A percentile compares a stretch with the other conserved stretches of the same genome.
Evolutionary conservation across 1,140 invertebrate genomes (phyloP).

Genomic region (Globodera rostochiensis): DNA sequence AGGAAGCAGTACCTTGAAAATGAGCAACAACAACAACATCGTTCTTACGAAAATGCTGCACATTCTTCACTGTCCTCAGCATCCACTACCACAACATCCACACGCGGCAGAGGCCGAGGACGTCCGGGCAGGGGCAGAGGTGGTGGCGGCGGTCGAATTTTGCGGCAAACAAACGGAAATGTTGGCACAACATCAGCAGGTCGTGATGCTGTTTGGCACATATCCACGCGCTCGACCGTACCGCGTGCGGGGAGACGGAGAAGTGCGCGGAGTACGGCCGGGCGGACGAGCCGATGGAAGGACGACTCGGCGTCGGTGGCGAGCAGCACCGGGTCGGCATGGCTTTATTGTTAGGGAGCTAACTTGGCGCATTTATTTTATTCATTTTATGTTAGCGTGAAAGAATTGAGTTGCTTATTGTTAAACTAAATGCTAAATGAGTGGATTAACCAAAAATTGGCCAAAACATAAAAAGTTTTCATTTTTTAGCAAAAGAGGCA

Average conservation of each 20-base stretch:
- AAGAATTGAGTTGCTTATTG: no score
- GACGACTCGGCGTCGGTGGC: not conserved
- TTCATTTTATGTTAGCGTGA: no score
- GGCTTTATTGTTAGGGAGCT: no score
- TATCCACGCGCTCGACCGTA: not conserved
- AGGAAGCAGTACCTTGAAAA: not conserved
- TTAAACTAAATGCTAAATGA: no score
- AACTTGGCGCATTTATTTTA: no score
- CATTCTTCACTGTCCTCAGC: no score
- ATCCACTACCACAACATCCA: no score
- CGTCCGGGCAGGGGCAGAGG: not conserved
- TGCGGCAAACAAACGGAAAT: not conserved
- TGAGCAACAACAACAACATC: no score
- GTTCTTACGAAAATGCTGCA: not conserved
- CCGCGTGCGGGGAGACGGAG: not conserved
- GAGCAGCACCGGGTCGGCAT: not conserved
- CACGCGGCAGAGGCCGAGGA: no score
- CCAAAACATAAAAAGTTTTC: not conserved
- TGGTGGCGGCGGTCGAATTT: not conserved
- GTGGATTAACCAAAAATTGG: no score
- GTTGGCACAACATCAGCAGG: not conserved
- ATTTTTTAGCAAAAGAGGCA: not conserved
- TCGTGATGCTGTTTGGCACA: not conserved
- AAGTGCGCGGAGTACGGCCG: no score
- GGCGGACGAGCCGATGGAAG: not conserved